phyloP scores from a whole-genome alignment of 2,113 vertebrate species.

The Ibidorhyncha struthersii region DNA sequence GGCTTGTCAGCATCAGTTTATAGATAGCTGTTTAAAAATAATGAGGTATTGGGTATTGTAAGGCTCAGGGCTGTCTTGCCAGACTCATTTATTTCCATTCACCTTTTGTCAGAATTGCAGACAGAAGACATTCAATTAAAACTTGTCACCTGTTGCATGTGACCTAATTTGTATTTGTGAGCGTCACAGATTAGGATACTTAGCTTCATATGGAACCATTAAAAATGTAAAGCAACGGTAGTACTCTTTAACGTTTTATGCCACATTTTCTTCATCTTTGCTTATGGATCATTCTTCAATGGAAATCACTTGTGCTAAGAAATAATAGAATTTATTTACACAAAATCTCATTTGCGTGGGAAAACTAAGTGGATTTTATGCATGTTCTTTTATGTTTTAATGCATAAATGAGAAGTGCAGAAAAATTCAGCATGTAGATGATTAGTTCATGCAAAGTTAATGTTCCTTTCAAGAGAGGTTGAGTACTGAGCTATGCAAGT shows the following conservation, averaged over 20 bases:
- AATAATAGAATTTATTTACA: conserved; percentile 44
- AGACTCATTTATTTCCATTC: conserved; percentile 84
- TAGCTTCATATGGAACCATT: conserved; percentile 17
- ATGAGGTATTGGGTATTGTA: conserved; percentile 86
- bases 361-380: conserved; percentile 27
- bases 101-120: conserved; percentile 83
- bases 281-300: not conserved
- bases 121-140: conserved; percentile 85
- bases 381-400: conserved; percentile 17
- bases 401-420: conserved; percentile 39
- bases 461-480: conserved; percentile 26
- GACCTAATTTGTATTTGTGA: conserved; percentile 78
- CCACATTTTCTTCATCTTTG: conserved; percentile 1
- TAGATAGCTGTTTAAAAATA: conserved; percentile 88
- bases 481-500: conserved; percentile 30
- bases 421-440: conserved; percentile 11
- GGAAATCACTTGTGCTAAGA: not conserved
- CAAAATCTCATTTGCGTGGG: conserved; percentile 16
- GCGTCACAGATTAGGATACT: conserved; percentile 63
- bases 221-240: not conserved
- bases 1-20: conserved; percentile 83
- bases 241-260: conserved; percentile 4
- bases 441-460: conserved; percentile 58
- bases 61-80: conserved; percentile 81
- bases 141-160: conserved; percentile 78